Percentiles rank a stretch among this genome's conserved stretches.
Conservation (phyloP, 2,113 vertebrate species). For the Trematocara nigrifrons region DNA sequence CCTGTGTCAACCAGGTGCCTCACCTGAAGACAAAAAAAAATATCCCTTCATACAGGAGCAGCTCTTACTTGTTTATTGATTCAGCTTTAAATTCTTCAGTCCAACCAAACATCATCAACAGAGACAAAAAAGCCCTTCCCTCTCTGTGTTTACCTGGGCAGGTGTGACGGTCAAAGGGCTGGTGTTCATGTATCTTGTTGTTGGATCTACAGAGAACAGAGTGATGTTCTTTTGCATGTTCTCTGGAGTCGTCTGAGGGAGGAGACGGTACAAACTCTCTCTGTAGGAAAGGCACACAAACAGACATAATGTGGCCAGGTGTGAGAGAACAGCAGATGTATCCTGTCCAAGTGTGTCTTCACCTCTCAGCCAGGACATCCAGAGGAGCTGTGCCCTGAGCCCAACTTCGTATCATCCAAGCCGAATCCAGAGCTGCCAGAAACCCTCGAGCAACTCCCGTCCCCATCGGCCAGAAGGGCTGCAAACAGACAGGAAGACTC, state of each 20-base stretch:
- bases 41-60: neutral
- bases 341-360: neutral
- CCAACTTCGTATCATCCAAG: constrained; percentile 96
- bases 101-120: neutral
- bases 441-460: constrained; percentile 95
- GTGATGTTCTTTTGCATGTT: constrained; percentile 94
- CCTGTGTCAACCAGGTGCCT: constrained; percentile 89
- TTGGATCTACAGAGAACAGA: constrained; percentile 88
- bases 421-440: constrained; percentile 90
- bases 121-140: neutral
- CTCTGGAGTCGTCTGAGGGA: constrained; percentile 95
- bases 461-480: constrained; percentile 99
- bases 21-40: constrained; percentile 70
- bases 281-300: constrained; percentile 55
- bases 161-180: constrained; percentile 78
- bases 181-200: constrained; percentile 86
- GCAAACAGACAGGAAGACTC: neutral
- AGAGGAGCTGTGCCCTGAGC: constrained; percentile 78
- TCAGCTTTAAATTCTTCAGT: neutral
- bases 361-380: constrained; percentile 90
- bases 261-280: constrained; percentile 88
- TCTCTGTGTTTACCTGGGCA: constrained; percentile 76
- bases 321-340: neutral
- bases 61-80: neutral
- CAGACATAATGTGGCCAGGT: neutral